Percentiles rank a stretch among this genome's conserved stretches.
phyloP scores from a whole-genome alignment of 64 coral and sea anemone genomes.

The Pocillopora verrucosa region DNA sequence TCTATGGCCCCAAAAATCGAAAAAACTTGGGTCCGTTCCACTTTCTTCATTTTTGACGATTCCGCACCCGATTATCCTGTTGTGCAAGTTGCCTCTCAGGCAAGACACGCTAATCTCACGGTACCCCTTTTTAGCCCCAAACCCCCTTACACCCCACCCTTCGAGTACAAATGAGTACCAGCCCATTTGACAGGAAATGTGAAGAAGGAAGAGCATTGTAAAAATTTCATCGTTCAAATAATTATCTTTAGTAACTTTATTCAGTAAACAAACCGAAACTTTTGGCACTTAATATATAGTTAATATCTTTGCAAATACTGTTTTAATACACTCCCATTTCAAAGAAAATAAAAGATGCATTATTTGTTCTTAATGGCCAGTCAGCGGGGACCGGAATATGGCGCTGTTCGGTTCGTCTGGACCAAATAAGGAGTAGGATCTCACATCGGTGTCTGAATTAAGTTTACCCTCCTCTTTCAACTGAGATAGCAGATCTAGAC shows the following conservation, averaged over 20 bases:
- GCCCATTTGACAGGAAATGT: too few relatives aligned
- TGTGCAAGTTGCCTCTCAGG: too few relatives aligned
- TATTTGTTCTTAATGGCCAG: constrained; percentile 58
- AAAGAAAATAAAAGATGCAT: background rate
- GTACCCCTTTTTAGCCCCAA: too few relatives aligned
- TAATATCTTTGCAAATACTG: constrained; percentile 24
- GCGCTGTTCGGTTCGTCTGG: constrained; percentile 87
- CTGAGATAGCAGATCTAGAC: constrained; percentile 81
- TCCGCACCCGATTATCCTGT: too few relatives aligned
- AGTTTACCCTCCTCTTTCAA: constrained; percentile 64
- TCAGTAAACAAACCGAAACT: constrained; percentile 37
- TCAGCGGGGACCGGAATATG: constrained; percentile 88
- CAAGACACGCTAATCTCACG: too few relatives aligned
- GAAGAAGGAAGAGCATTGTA: background rate
- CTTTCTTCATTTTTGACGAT: too few relatives aligned
- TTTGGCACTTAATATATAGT: constrained; percentile 42
- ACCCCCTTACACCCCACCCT: too few relatives aligned
- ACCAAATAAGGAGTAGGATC: constrained; percentile 95
- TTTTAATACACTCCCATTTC: constrained; percentile 30
- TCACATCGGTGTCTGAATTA: constrained; percentile 35
- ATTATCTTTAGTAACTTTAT: constrained; percentile 1
- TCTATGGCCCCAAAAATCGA: too few relatives aligned
- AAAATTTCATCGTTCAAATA: constrained; percentile 1
- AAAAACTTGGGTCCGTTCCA: too few relatives aligned
- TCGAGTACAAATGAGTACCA: too few relatives aligned